Conservation (phyloP, 2,888 invertebrate genomes). For the Automeris io region DNA sequence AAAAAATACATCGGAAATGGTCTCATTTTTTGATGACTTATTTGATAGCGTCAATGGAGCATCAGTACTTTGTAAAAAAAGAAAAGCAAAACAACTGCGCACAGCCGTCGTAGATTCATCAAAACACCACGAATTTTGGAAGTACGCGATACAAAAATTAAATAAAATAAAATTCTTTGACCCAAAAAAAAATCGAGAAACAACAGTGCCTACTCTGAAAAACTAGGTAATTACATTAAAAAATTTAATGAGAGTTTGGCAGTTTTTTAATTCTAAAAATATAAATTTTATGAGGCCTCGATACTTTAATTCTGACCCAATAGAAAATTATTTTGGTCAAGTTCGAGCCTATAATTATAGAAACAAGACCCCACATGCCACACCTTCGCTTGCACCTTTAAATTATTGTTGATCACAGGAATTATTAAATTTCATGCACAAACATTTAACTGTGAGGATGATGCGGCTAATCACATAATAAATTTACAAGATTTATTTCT, state of each 20-base stretch:
- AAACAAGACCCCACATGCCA: conserved; percentile 9
- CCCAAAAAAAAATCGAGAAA: no score
- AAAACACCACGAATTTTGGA: neutral
- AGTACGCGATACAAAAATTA: conserved; percentile 4
- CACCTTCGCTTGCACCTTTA: conserved; percentile 9
- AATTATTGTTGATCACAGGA: conserved; percentile 6
- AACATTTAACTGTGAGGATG: conserved; percentile 11
- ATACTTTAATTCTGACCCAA: conserved; percentile 15
- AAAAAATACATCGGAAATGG: neutral
- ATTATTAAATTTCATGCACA: conserved; percentile 9
- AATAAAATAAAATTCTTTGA: no score
- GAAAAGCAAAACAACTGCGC: neutral
- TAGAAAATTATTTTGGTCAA: conserved; percentile 13
- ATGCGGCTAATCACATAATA: conserved; percentile 7
- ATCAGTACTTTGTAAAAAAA: neutral
- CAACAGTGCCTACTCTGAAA: neutral
- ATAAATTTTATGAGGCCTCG: no score
- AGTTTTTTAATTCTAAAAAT: conserved; percentile 11
- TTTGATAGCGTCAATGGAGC: neutral
- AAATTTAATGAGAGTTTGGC: neutral
- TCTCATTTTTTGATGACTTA: neutral
- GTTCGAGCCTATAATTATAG: conserved; percentile 12
- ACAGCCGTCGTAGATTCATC: neutral
- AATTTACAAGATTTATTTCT: conserved; percentile 4
- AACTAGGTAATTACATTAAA: neutral